A percentile compares a stretch with the other conserved stretches of the same genome.
These are phyloP conservation scores for Sinocyclocheilus anshuiensis DNA, from an alignment of 2,113 vertebrate species.

Conservation along the genomic window DNA sequence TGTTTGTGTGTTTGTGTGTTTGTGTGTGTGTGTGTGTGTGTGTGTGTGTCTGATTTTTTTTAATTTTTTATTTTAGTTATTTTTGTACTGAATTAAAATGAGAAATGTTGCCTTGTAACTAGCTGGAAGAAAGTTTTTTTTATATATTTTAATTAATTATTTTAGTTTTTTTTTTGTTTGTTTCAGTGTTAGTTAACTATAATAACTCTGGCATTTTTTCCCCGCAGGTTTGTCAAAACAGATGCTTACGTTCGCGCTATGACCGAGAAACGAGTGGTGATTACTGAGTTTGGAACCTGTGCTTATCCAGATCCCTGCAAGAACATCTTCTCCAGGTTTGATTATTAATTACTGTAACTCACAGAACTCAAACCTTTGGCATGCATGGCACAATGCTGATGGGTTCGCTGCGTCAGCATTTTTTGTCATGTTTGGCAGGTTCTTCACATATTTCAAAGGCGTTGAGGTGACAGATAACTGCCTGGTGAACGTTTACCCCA, in stretches of 20 bases:
- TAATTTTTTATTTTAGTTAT: too few relatives aligned
- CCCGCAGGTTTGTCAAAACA: slow-evolving; percentile 83
- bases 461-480: slow-evolving; percentile 96
- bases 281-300: slow-evolving; percentile 95
- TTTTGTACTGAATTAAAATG: too few relatives aligned
- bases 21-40: too few relatives aligned
- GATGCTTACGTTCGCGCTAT: slow-evolving; percentile 95
- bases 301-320: slow-evolving; percentile 98
- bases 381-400: background rate
- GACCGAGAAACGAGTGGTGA: slow-evolving; percentile 93
- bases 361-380: too few relatives aligned
- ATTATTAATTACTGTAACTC: background rate
- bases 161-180: too few relatives aligned
- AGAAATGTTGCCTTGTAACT: too few relatives aligned
- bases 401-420: background rate
- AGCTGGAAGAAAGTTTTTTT: too few relatives aligned
- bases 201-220: background rate
- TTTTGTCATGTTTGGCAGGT: slow-evolving; percentile 73
- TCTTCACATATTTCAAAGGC: slow-evolving; percentile 97
- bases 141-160: too few relatives aligned
- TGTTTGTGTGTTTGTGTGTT: too few relatives aligned
- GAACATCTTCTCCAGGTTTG: slow-evolving; percentile 97
- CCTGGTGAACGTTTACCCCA: slow-evolving; percentile 91
- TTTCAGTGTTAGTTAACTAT: too few relatives aligned
- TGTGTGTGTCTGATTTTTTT: too few relatives aligned